Evolutionary conservation across 2,797 vertebrate genomes (phyloP).

Genomic region (Crotalus adamanteus): DNA sequence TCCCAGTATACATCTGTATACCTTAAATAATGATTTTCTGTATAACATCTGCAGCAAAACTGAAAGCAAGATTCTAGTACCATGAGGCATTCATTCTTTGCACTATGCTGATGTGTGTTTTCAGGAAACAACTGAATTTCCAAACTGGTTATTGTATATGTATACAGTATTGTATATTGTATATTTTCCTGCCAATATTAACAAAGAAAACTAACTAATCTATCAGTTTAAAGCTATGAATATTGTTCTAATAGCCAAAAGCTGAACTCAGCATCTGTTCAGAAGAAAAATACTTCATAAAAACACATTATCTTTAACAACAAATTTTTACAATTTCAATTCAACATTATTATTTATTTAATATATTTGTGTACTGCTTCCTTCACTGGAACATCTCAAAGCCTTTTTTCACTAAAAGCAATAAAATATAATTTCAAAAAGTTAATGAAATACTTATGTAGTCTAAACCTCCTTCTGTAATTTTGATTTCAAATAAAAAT

Average conservation of each 20-base stretch:
- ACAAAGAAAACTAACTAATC: neutral
- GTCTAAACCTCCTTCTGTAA: neutral
- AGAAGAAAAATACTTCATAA: neutral
- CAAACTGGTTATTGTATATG: neutral
- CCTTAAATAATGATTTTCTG: neutral
- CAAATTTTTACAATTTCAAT: neutral
- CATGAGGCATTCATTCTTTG: neutral
- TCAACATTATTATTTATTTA: neutral
- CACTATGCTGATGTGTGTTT: neutral
- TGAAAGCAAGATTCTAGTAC: neutral
- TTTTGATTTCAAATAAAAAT: neutral
- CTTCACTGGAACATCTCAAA: neutral
- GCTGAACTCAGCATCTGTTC: neutral
- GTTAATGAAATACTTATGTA: neutral
- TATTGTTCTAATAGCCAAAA: neutral
- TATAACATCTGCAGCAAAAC: neutral
- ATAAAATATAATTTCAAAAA: neutral
- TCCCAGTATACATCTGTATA: neutral
- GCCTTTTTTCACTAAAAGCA: neutral
- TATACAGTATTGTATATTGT: too few species aligned
- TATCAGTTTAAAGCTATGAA: neutral
- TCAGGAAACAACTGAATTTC: neutral
- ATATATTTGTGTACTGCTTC: neutral
- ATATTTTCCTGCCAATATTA: neutral
- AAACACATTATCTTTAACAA: neutral